Evolutionary conservation across 2,113 vertebrate genomes (phyloP).

Genomic region (Coreoperca whiteheadi): DNA sequence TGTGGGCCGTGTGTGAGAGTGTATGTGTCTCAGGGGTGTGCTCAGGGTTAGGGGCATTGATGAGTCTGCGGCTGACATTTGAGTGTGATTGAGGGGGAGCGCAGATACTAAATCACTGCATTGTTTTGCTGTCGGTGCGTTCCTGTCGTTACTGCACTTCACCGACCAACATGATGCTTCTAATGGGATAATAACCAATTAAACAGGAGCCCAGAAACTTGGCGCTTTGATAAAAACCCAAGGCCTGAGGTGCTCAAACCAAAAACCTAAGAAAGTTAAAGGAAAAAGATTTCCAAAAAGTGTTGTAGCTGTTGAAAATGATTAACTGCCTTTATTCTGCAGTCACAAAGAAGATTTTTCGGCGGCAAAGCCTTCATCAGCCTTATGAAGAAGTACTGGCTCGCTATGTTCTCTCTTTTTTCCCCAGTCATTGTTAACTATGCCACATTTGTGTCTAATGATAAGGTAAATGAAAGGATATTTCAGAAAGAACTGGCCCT

Average conservation of each 20-base stretch:
- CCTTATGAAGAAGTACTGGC: constrained; percentile 55
- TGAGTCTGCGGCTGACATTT: constrained; percentile 79
- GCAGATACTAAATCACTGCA: constrained; percentile 73
- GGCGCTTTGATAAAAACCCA: constrained; percentile 32
- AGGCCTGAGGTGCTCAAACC: constrained; percentile 54
- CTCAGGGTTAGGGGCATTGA: constrained; percentile 69
- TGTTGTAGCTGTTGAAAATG: constrained; percentile 51
- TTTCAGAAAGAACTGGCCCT: constrained; percentile 87
- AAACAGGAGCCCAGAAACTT: constrained; percentile 56
- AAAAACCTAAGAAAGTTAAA: constrained; percentile 35
- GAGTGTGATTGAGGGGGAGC: constrained; percentile 70
- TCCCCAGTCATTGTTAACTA: constrained; percentile 58
- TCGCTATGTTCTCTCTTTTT: constrained; percentile 26
- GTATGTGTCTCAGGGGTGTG: constrained; percentile 63
- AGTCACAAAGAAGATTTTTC: constrained; percentile 51
- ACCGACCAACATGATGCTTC: constrained; percentile 42
- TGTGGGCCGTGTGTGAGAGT: constrained; percentile 32
- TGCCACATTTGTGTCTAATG: constrained; percentile 76
- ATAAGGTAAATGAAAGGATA: constrained; percentile 85
- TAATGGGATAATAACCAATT: constrained; percentile 74
- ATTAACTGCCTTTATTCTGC: constrained; percentile 59
- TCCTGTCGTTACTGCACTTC: constrained; percentile 64
- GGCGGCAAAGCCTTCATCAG: constrained; percentile 63
- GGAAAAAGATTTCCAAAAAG: constrained; percentile 29
- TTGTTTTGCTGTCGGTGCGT: constrained; percentile 70